Base-by-base conservation (phyloP, 1,140 invertebrate species). In the Drosophila baimaii region DNA sequence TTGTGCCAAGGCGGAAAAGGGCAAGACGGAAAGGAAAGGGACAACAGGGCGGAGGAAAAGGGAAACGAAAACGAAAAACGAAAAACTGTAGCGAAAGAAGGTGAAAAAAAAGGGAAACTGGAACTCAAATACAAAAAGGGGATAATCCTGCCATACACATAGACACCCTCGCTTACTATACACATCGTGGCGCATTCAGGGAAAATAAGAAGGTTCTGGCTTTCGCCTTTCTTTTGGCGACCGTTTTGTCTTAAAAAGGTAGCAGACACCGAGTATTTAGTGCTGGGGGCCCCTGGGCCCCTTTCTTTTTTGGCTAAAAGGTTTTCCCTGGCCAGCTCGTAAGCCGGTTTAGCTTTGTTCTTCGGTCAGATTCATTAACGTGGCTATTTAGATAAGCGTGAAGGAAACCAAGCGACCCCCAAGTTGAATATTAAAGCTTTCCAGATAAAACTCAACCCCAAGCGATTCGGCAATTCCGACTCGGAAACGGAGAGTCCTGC, bases 321-420 rank as follows among this genome's bases (percentile, higher is more conserved):
- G 84, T 80, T 86, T 83, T 70, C 31, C 43, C 51, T 62, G 63
- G 25, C 31, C 61, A 72, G 43, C 55, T 62, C 46, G 62, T 86
- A 83, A 86, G 83, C 79, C 72, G 73, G 66, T 80, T 80, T 77
- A 79, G 76, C 72, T 66, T 71, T 80, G 83, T 83, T 88, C 71
- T 80, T 79, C 57, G 83, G 80, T 81, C 84, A 88, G 84, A 88
- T 88, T 88, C 83, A 88, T 88, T 88, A 88, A 88, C 83, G 83
- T 89, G 77, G 80, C 83, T 84, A 89, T 88, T 88, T 88, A 88
- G 83, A 88, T 88, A 89, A 89, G 83, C 83, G 77, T 68, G 76
- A 79, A 63, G 56, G 59, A 71, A 65, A 43, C 61, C 44, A 57
- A 25, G 23, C 59, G 31, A 35, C 35, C 65, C 65, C 77, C 52